These are phyloP conservation scores for Pyralis farinalis DNA, from an alignment of 2,888 invertebrate species.

Conservation along the genomic window DNA sequence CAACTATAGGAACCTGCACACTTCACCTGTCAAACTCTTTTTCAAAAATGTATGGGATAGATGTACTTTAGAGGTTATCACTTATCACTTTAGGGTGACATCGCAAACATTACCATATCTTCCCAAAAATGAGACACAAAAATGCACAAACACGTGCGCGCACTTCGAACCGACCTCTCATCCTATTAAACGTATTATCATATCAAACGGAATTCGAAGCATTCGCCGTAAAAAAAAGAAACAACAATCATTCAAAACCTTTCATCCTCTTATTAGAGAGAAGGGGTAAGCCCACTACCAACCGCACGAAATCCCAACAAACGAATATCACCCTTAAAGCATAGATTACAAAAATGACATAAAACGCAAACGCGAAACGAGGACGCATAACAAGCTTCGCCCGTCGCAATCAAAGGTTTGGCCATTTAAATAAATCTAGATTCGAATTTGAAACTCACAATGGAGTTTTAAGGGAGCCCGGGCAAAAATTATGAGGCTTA, in stretches of 20 bases:
- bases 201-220: constrained; percentile 69
- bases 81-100: too few relatives aligned
- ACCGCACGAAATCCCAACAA: constrained; percentile 17
- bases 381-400: constrained; percentile 51
- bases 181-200: constrained; percentile 73
- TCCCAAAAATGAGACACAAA: constrained; percentile 45
- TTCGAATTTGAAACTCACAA: constrained; percentile 62
- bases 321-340: constrained; percentile 29
- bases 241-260: constrained; percentile 66
- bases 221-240: constrained; percentile 55
- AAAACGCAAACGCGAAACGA: constrained; percentile 1
- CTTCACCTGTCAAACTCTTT: too few relatives aligned
- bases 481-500: constrained; percentile 52
- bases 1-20: too few relatives aligned
- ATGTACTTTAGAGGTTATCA: too few relatives aligned
- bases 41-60: too few relatives aligned
- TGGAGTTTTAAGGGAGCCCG: constrained; percentile 43
- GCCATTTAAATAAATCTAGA: constrained; percentile 73
- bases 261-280: constrained; percentile 71
- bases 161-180: constrained; percentile 37
- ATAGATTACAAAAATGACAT: constrained; percentile 17
- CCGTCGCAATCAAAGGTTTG: constrained; percentile 67
- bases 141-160: constrained; percentile 62
- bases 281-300: constrained; percentile 53
- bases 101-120: constrained; percentile 21